phyloP scores from a whole-genome alignment of 1,140 invertebrate genomes.

The Drosophila ironensis region DNA sequence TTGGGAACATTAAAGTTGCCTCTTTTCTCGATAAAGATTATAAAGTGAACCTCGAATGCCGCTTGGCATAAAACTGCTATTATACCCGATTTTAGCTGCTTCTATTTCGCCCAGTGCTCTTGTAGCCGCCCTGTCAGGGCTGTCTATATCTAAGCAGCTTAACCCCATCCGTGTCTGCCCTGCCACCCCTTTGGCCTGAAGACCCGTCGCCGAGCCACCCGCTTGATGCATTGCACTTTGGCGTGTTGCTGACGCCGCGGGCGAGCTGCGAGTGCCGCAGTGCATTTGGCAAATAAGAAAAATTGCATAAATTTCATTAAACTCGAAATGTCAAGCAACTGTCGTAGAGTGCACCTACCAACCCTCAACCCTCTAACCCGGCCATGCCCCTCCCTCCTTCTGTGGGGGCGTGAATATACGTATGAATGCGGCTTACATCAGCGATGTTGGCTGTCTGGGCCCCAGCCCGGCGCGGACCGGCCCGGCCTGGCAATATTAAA shows the following conservation, averaged over 20 bases:
- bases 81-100: not conserved
- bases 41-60: no score
- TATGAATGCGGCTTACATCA: conserved; percentile 40
- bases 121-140: conserved; percentile 23
- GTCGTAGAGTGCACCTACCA: conserved; percentile 42
- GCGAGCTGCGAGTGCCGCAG: conserved; percentile 57
- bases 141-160: conserved; percentile 58
- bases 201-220: conserved; percentile 21
- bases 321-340: conserved; percentile 77
- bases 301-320: conserved; percentile 81
- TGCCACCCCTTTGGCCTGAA: not conserved
- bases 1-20: no score
- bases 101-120: not conserved
- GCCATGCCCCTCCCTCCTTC: not conserved
- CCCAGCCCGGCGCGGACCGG: conserved; percentile 37
- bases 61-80: no score
- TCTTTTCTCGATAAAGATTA: no score
- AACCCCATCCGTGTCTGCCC: conserved; percentile 4
- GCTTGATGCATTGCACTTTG: conserved; percentile 75
- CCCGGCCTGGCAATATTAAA: conserved; percentile 73
- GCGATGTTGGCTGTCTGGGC: conserved; percentile 47
- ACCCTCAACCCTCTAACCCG: not conserved
- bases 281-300: conserved; percentile 80
- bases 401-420: not conserved
- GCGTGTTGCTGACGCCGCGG: conserved; percentile 57